A percentile compares a stretch with the other conserved stretches of the same genome.
Evolutionary conservation across 2,888 invertebrate species (phyloP).

Genomic region (Blastobasis lacticolella): DNA sequence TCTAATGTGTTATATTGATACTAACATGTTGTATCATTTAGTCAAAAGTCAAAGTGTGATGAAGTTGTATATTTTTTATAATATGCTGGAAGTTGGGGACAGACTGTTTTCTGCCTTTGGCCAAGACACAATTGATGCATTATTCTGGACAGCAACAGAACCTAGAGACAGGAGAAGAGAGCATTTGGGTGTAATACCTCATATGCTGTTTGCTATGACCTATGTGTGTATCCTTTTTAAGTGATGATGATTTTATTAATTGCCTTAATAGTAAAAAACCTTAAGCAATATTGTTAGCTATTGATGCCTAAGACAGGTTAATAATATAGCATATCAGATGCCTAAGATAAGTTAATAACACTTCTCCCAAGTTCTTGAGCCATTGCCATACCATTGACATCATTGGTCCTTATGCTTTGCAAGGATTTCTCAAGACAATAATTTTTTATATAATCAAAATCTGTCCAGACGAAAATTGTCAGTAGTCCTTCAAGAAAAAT

Average conservation of each 20-base stretch:
- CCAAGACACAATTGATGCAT: conserved; percentile 97
- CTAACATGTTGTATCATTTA: conserved; percentile 97
- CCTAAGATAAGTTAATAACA: not conserved
- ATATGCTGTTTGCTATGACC: conserved; percentile 90
- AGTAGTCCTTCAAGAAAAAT: too few species aligned
- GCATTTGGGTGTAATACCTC: conserved; percentile 91
- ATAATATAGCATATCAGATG: not conserved
- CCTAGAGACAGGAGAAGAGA: conserved; percentile 87
- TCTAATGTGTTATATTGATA: conserved; percentile 94
- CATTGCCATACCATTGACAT: not conserved
- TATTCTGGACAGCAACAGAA: conserved; percentile 99
- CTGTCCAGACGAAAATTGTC: too few species aligned
- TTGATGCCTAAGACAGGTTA: not conserved
- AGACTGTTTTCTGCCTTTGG: conserved; percentile 96
- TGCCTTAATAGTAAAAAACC: not conserved
- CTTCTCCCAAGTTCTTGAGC: not conserved
- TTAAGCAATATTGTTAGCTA: not conserved
- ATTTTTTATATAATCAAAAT: too few species aligned
- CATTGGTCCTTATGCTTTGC: too few species aligned
- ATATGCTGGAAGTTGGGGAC: conserved; percentile 99
- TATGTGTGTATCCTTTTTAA: conserved; percentile 94
- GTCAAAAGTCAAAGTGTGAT: conserved; percentile 98
- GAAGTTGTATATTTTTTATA: conserved; percentile 99
- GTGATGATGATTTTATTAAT: not conserved
- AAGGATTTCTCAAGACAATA: too few species aligned